Base-by-base conservation (phyloP, 2,797 vertebrate species). In the Caiman crocodilus region DNA sequence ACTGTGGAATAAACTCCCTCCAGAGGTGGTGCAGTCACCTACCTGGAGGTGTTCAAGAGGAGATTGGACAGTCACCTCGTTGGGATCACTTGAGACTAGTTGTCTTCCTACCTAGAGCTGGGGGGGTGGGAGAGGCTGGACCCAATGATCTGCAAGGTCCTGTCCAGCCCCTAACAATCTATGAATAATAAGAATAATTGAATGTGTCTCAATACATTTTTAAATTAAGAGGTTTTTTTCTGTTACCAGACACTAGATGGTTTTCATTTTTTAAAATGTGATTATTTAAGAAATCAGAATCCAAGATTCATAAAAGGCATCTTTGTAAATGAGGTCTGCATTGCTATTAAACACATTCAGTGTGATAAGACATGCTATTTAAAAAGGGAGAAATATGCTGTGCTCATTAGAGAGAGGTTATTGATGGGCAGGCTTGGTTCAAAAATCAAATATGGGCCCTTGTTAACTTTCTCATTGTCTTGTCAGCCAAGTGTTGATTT, bases 401-500 rank as follows among this genome's bases (percentile, higher is more conserved):
- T 56, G 80, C 55, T 79, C 3, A 30, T 55, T 80, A 3, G 35
- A 64, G 2, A 50, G 30, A 50, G 67, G 23, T 83, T 79, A 65
- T 26, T 76, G 60, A 75, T 76, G 67, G 9, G 30, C 13, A 78
- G 58, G 21, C 59, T 79, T 7, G 17, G 15, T 9, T 89, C 2
- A 14, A n/a, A 16, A 65, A 50, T 83, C 73, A 85, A 94, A 95
- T 87, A 50, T 3, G 60, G 11, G 28, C 28, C 64, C 55, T 94
- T 58, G 2, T 42, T 83, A 92, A 14, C 32, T 87, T 64, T 93
- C 50, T 58, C 18, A 76, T 13, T 90, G 55, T 55, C 58, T 79
- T 93, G 15, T 63, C 77, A 90, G 42, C 14, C 80, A 50, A 86
- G 88, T 93, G 60, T 3, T 59, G 85, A 50, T 65, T 95, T 87